Conservation (phyloP, 2,113 vertebrate species). For the Synchiropus splendidus region DNA sequence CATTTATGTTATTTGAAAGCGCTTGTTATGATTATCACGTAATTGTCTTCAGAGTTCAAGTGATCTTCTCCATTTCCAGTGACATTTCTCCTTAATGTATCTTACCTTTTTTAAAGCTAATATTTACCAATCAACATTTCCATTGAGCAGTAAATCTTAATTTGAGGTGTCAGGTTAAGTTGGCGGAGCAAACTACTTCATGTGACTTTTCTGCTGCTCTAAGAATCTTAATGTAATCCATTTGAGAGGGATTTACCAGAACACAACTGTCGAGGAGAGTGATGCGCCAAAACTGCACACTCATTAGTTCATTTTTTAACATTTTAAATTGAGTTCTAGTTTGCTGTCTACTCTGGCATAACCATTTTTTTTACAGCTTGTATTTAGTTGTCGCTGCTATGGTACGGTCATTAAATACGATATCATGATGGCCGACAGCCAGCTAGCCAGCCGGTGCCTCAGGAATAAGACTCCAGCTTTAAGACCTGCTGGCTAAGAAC, state of each 20-base stretch:
- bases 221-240: conserved; percentile 65
- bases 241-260: conserved; percentile 45
- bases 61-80: too few species aligned
- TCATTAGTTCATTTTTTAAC: background rate
- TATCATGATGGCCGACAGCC: conserved; percentile 26
- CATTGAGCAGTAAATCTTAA: too few species aligned
- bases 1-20: too few species aligned
- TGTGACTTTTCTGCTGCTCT: conserved; percentile 36
- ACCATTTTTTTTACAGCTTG: background rate
- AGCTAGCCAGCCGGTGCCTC: conserved; percentile 41
- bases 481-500: conserved; percentile 16
- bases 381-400: background rate
- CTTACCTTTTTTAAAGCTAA: too few species aligned
- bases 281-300: conserved; percentile 1
- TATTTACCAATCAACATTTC: too few species aligned
- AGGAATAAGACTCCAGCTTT: conserved; percentile 29
- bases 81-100: too few species aligned
- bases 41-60: too few species aligned
- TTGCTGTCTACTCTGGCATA: too few species aligned
- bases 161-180: conserved; percentile 4
- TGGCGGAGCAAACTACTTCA: conserved; percentile 21
- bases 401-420: conserved; percentile 1
- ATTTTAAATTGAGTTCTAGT: background rate
- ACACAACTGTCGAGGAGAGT: conserved; percentile 34
- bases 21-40: too few species aligned